Evolutionary conservation across 1,140 invertebrate species (phyloP), one percentile per base, ranked within the genome.

Genomic region (Aphelenchoides fujianensis): DNA sequence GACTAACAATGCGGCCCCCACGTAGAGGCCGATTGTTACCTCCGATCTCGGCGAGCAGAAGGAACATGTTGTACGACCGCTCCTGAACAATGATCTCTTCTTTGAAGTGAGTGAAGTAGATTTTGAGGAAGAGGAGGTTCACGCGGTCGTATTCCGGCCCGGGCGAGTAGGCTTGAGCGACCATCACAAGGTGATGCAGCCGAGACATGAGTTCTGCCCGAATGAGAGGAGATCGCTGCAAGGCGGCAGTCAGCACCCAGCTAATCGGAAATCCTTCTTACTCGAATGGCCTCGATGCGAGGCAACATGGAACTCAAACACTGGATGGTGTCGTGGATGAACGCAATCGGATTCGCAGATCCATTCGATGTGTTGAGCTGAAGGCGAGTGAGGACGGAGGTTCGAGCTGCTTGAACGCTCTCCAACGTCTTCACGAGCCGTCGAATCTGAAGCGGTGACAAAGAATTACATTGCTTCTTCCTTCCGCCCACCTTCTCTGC

Each of bases 81-180:
- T 72, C 71, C 36, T 72, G 69, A 19, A 52, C 52, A 36, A 72
- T 72, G 2, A 66, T 9, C 64, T 72, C 71, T 62, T 72, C 30
- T 19, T 72, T 72, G 67, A 72, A 72, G 48, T 72, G 71, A 31
- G 69, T 41, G 23, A 71, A 72, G 64, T 72, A 72, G 28, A 72
- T 36, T 31, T 72, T 72, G 2, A 72, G 28, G 64, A 63, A 72
- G 5, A 72, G 27, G 27, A 72, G 41, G 48, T 72, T 72, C 1
- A 72, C 71, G 70, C 54, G 70, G 34, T 71, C 70, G n/a, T 69
- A 71, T 71, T 71, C 57, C n/a, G 70, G 70, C 3, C 70, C 70
- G 32, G 70, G 70, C 1, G 64, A 69, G n/a, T 71, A 71, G 2
- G 64, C 54, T 19, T 71, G 63, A 0, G 70, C 70, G 16, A 71